A percentile compares a stretch with the other conserved stretches of the same genome.
Evolutionary conservation across 2,888 invertebrate species (phyloP).

Genomic region (Luperina testacea): DNA sequence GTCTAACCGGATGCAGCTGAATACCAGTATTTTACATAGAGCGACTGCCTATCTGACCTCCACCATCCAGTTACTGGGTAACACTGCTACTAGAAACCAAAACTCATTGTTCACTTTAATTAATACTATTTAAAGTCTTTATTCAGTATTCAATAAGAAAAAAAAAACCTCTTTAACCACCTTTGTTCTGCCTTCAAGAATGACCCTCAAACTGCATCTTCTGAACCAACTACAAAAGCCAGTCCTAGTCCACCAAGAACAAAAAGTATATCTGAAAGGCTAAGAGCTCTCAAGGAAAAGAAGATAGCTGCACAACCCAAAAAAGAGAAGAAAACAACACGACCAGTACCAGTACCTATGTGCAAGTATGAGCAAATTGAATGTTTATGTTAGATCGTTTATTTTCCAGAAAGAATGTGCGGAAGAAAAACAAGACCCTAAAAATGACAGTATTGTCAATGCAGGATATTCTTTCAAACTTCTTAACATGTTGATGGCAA

Average conservation of each 20-base stretch:
- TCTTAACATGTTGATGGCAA: background rate
- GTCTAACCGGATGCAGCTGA: too few relatives aligned
- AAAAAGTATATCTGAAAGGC: slow-evolving; percentile 36
- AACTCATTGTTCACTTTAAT: background rate
- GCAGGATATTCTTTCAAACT: background rate
- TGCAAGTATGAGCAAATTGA: slow-evolving; percentile 40
- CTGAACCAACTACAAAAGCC: background rate
- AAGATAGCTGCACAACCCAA: slow-evolving; percentile 19
- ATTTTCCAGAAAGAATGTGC: background rate
- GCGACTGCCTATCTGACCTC: too few relatives aligned
- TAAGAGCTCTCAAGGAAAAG: slow-evolving; percentile 35
- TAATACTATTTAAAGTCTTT: background rate
- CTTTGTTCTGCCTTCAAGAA: slow-evolving; percentile 22
- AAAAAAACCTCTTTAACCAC: background rate
- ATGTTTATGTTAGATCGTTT: background rate
- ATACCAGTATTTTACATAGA: too few relatives aligned
- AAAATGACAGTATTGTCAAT: background rate
- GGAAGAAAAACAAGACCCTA: background rate
- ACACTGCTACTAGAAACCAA: background rate
- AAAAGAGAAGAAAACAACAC: background rate
- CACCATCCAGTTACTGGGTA: too few relatives aligned
- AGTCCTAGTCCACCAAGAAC: background rate
- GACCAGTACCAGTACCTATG: slow-evolving; percentile 35
- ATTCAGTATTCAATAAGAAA: background rate
- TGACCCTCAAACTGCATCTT: background rate